Percentiles rank a stretch among this genome's conserved stretches.
Conservation (phyloP, 2,888 invertebrate genomes). For the Caenorhabditis macrosperma region DNA sequence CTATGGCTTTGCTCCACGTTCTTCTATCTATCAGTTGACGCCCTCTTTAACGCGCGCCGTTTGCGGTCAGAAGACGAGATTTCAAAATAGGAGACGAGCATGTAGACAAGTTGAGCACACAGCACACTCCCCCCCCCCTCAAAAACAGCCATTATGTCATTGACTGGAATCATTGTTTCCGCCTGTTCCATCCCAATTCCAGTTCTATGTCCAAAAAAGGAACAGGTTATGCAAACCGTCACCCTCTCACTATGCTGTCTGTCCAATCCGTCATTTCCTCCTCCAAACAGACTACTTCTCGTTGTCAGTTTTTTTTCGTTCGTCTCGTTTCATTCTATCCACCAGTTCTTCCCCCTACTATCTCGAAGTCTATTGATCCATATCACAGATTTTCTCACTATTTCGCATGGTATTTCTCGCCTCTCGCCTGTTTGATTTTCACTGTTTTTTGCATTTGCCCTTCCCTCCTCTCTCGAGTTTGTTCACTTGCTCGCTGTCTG, state of each 20-base stretch:
- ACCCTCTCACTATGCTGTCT: slow-evolving; percentile 17
- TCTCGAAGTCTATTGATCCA: slow-evolving; percentile 40
- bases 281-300: slow-evolving; percentile 18
- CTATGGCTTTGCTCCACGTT: neutral
- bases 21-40: slow-evolving; percentile 11
- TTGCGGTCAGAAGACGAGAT: slow-evolving; percentile 3
- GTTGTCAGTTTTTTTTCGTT: slow-evolving; percentile 5
- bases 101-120: neutral
- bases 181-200: slow-evolving; percentile 3
- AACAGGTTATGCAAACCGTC: slow-evolving; percentile 57
- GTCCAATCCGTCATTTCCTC: slow-evolving; percentile 10
- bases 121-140: neutral
- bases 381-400: slow-evolving; percentile 48
- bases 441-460: slow-evolving; percentile 22
- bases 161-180: neutral
- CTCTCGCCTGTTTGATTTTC: slow-evolving; percentile 46
- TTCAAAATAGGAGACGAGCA: neutral
- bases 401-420: slow-evolving; percentile 49
- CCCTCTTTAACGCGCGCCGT: neutral
- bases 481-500: no score
- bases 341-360: slow-evolving; percentile 17
- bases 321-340: slow-evolving; percentile 12
- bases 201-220: slow-evolving; percentile 6
- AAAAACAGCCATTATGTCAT: no score
- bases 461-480: neutral